These are phyloP conservation scores for Budorcas taxicolor DNA, from an alignment of 2,113 vertebrate species.

Conservation along the genomic window DNA sequence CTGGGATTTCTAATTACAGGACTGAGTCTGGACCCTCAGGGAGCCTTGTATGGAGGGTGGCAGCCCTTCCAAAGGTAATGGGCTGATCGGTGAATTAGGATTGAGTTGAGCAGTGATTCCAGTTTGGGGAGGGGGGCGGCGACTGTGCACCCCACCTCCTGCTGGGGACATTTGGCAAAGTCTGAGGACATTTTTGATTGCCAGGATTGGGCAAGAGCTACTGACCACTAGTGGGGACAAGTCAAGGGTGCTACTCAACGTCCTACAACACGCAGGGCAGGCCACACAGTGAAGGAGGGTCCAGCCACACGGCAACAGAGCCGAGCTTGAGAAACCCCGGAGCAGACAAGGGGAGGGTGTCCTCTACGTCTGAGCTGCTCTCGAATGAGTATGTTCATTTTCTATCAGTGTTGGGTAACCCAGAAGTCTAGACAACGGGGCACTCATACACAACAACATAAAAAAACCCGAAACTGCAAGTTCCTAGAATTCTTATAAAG, in stretches of 20 bases:
- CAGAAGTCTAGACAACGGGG: background rate
- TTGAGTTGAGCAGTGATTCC: background rate
- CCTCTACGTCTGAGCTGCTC: fast-evolving
- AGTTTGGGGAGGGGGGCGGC: fast-evolving
- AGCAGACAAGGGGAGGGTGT: fast-evolving
- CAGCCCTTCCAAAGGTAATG: background rate
- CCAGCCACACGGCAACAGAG: fast-evolving
- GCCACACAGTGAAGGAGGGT: fast-evolving
- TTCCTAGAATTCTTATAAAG: background rate
- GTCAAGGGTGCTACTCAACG: no score
- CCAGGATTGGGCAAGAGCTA: background rate
- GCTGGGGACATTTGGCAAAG: fast-evolving
- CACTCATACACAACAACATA: fast-evolving
- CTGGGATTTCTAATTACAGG: constrained; percentile 49
- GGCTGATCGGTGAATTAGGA: background rate
- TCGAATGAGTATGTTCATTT: fast-evolving
- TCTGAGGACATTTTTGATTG: background rate
- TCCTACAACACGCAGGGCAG: background rate
- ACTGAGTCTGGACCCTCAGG: constrained; percentile 28
- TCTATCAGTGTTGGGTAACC: background rate
- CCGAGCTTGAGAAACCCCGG: background rate
- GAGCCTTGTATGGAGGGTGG: background rate
- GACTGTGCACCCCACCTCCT: fast-evolving
- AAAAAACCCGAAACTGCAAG: background rate
- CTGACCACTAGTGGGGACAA: background rate